Evolutionary conservation across 1,140 invertebrate genomes (phyloP).

Genomic region (Papilio glaucus): DNA sequence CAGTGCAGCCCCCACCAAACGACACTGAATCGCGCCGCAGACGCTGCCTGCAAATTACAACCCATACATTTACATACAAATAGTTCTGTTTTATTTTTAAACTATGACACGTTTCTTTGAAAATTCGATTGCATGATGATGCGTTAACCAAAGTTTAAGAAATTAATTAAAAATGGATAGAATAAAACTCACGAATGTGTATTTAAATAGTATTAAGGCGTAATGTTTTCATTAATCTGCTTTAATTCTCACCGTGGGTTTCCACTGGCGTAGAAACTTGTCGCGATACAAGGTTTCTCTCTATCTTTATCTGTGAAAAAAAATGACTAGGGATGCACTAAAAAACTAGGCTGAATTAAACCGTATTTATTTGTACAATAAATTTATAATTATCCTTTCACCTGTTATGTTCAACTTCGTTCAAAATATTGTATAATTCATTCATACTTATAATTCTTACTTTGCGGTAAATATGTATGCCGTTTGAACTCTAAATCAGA

Average conservation of each 20-base stretch:
- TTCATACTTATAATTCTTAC: neutral
- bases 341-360: neutral
- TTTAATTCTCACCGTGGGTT: too few relatives aligned
- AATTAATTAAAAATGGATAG: too few relatives aligned
- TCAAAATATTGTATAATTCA: neutral
- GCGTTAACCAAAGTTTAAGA: too few relatives aligned
- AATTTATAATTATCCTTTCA: slow-evolving; percentile 11
- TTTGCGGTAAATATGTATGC: neutral
- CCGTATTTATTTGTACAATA: neutral
- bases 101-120: too few relatives aligned
- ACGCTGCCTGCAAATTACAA: neutral
- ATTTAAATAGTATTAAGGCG: neutral
- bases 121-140: too few relatives aligned
- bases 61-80: too few relatives aligned
- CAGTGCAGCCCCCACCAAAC: neutral
- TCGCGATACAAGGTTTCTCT: too few relatives aligned
- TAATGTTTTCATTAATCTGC: neutral
- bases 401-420: slow-evolving; percentile 15
- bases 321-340: too few relatives aligned
- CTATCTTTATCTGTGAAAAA: too few relatives aligned
- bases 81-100: too few relatives aligned
- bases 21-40: neutral
- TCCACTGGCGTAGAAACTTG: too few relatives aligned
- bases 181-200: too few relatives aligned
- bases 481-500: neutral